Base-by-base conservation (phyloP, 2,888 invertebrate genomes). In the Pandemis cinnamomeana region DNA sequence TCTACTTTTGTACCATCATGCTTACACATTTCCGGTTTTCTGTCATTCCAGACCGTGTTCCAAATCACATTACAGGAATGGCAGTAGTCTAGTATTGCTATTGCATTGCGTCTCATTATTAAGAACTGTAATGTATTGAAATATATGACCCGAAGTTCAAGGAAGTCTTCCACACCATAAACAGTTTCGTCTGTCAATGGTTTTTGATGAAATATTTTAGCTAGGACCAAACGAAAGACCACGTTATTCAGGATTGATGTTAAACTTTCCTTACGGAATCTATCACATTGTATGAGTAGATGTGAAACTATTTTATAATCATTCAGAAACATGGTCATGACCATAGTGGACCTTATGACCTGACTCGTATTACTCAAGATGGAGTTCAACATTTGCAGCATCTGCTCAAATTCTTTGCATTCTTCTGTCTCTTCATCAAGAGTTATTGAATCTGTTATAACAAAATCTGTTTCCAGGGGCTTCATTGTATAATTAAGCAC, bases 401-500 rank as follows among this genome's bases (percentile, higher is more conserved):
- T 93, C 0, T 96, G 95, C 20, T 95, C 91, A 46, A 96, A 80
- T n/a, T 88, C 89, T 80, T 93, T 93, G 77, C 95, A 90, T 58
- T 95, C 84, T 62, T 91, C 87, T n/a, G 93, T 91, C 79, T 95
- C 94, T 66, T 92, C 88, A 79, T 95, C 90, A 83, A 94, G 87
- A 44, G 91, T 87, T 80, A 95, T 79, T 72, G 93, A 91, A 71
- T 94, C 90, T 94, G 92, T 69, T 51, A 73, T 2, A 41, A 46
- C 20, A 13, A 69, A 48, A n/a, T 44, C 73, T 13, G 95, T 93
- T 36, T 95, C 94, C 5, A 97, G 84, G 0, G 96, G 96, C 63
- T 91, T 89, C 64, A 96, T 85, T 41, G 96, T 94, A 77, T 92
- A 89, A 15, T 83, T 81, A 2, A 97, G 83, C 7, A 97, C 80